Evolutionary conservation across 30 jellyfish, hydroid and myxozoan genomes (phyloP).

Genomic region (Hydractinia echinata): DNA sequence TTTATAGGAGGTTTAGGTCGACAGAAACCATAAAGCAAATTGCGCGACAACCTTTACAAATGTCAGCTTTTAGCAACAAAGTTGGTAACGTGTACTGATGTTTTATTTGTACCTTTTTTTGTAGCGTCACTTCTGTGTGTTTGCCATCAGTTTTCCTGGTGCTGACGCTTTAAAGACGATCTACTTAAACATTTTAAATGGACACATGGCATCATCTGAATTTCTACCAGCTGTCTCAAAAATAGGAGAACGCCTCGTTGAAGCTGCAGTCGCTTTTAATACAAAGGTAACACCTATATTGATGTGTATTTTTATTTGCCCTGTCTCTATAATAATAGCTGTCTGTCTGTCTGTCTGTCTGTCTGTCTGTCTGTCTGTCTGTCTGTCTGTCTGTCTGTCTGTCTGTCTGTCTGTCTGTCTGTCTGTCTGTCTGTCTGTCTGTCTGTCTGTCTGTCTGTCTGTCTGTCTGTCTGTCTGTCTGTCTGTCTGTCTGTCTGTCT

Average conservation of each 20-base stretch:
- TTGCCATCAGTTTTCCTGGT: conserved; percentile 99
- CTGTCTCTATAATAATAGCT: too few relatives aligned
- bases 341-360: too few relatives aligned
- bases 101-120: conserved; percentile 9
- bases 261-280: conserved; percentile 88
- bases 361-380: too few relatives aligned
- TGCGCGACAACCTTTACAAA: neutral
- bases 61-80: neutral
- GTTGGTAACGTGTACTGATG: neutral
- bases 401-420: too few relatives aligned
- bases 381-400: too few relatives aligned
- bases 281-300: conserved; percentile 47
- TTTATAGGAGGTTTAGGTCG: neutral
- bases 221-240: conserved; percentile 59
- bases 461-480: too few relatives aligned
- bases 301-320: too few relatives aligned
- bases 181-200: conserved; percentile 70
- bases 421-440: too few relatives aligned
- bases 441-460: too few relatives aligned
- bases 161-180: conserved; percentile 92
- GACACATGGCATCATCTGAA: conserved; percentile 59
- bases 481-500: too few relatives aligned
- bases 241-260: conserved; percentile 73
- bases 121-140: conserved; percentile 97
- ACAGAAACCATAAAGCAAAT: neutral